Conservation (phyloP, 2,113 vertebrate species). For the Micromys minutus region DNA sequence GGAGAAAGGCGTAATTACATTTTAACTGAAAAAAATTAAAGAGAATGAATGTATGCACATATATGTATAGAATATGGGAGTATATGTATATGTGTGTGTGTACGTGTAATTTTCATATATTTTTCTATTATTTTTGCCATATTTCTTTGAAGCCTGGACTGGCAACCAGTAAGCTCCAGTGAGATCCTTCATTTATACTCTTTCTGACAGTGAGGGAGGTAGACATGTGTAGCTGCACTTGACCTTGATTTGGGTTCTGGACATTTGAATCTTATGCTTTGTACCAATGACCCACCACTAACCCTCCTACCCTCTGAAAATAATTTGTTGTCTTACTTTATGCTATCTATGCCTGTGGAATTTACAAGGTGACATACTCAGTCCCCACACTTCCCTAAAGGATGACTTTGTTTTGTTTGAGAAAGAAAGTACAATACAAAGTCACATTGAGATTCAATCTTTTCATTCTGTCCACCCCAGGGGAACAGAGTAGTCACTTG, state of each 20-base stretch:
- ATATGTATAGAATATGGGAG: neutral
- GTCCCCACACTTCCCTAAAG: neutral
- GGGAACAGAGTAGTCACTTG: neutral
- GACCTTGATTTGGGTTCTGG: neutral
- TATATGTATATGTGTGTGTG: too few relatives aligned
- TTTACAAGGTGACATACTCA: neutral
- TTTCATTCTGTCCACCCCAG: slow-evolving; percentile 3
- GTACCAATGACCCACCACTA: neutral
- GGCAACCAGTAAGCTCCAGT: neutral
- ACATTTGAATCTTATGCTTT: neutral
- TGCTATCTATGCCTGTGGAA: neutral
- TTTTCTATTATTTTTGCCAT: neutral
- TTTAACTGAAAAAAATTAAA: neutral
- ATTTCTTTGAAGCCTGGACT: neutral
- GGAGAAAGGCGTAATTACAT: neutral
- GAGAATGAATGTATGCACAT: neutral
- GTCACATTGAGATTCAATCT: slow-evolving; percentile 36
- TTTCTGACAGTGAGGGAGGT: neutral
- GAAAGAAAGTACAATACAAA: slow-evolving; percentile 35
- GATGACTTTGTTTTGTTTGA: slow-evolving; percentile 33
- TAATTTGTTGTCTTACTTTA: neutral
- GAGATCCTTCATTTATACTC: neutral
- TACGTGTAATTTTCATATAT: too few relatives aligned
- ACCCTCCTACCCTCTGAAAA: neutral
- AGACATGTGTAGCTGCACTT: neutral